Percentiles rank a stretch among this genome's conserved stretches.
Evolutionary conservation across 2,113 vertebrate species (phyloP).

Genomic region (Festucalex cinctus): DNA sequence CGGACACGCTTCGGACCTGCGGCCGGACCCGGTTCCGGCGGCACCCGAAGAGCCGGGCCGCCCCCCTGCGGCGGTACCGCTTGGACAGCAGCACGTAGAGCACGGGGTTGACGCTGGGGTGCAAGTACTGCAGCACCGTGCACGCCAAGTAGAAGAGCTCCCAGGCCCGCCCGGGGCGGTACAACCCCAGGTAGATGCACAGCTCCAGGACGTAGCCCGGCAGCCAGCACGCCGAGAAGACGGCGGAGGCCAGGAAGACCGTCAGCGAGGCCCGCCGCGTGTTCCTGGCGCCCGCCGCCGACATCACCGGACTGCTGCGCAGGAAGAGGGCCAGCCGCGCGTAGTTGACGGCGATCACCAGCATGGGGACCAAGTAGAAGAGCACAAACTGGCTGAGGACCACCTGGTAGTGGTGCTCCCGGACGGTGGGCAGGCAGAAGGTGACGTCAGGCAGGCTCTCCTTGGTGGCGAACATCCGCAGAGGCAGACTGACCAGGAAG

Average conservation of each 20-base stretch:
- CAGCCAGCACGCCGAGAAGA: constrained; percentile 75
- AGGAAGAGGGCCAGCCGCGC: constrained; percentile 67
- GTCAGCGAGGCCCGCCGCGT: constrained; percentile 68
- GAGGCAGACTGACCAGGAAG: constrained; percentile 68
- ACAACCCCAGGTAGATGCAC: constrained; percentile 68
- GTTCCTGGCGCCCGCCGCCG: constrained; percentile 64
- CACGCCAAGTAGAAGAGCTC: constrained; percentile 71
- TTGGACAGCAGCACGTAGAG: constrained; percentile 70
- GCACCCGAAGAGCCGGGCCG: constrained; percentile 51
- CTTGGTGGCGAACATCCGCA: constrained; percentile 66
- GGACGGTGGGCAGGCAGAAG: constrained; percentile 65
- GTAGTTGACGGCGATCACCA: constrained; percentile 71
- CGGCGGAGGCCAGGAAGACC: constrained; percentile 70
- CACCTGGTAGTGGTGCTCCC: constrained; percentile 70
- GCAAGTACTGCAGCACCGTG: constrained; percentile 67
- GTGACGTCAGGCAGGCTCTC: constrained; percentile 52
- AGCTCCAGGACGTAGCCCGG: constrained; percentile 72
- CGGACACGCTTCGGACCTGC: constrained; percentile 52
- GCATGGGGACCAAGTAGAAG: constrained; percentile 70
- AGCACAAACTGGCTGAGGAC: constrained; percentile 72
- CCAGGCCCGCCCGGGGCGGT: constrained; percentile 54
- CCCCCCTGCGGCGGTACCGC: constrained; percentile 57
- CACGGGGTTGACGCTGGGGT: constrained; percentile 63
- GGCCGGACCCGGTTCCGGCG: constrained; percentile 62
- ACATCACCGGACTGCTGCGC: constrained; percentile 71